These are phyloP conservation scores for Rhagonycha lutea DNA, from an alignment of 2,888 invertebrate species.

Conservation along the genomic window DNA sequence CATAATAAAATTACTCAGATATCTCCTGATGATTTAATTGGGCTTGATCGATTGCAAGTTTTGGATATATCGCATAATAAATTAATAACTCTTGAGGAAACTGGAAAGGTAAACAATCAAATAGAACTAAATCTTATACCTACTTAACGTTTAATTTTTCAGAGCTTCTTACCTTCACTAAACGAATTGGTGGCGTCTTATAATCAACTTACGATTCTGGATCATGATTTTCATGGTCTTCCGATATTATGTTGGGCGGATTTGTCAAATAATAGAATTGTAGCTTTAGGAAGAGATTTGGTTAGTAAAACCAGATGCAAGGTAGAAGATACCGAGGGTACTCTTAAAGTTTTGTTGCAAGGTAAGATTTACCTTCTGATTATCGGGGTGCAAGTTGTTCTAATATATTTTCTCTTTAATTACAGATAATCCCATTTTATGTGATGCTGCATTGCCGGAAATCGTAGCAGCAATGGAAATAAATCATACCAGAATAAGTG, in stretches of 20 bases:
- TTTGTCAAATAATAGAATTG: constrained; percentile 76
- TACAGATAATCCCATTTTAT: constrained; percentile 81
- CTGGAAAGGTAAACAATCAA: constrained; percentile 69
- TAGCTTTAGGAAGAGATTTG: constrained; percentile 72
- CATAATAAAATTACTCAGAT: constrained; percentile 75
- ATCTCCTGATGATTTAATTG: constrained; percentile 77
- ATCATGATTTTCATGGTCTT: constrained; percentile 81
- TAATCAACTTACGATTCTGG: constrained; percentile 74
- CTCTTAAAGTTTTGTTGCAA: constrained; percentile 78
- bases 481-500: constrained; percentile 73
- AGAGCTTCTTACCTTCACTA: constrained; percentile 79
- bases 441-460: constrained; percentile 73
- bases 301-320: constrained; percentile 81
- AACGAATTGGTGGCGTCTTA: constrained; percentile 77
- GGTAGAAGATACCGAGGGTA: constrained; percentile 63
- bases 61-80: constrained; percentile 81
- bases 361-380: constrained; percentile 60
- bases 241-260: constrained; percentile 82
- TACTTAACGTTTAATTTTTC: constrained; percentile 45
- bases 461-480: constrained; percentile 71
- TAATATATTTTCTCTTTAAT: constrained; percentile 34
- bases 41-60: constrained; percentile 72
- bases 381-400: not conserved
- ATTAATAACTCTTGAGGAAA: constrained; percentile 77
- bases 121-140: not conserved